phyloP scores from a whole-genome alignment of 2,888 invertebrate species.

The Leptopilina myrica region DNA sequence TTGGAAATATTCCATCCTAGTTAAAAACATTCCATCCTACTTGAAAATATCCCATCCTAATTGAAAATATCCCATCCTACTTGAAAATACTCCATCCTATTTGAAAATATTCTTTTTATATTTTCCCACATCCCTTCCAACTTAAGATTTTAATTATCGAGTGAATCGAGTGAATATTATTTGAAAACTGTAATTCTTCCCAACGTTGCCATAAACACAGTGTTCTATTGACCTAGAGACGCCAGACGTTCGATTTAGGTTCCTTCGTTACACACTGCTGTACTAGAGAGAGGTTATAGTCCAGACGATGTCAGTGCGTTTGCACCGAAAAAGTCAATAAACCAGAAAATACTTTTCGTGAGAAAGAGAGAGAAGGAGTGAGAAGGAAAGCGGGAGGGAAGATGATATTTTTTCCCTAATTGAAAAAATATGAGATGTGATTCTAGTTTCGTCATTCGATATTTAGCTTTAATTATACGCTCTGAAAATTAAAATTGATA shows the following conservation, averaged over 20 bases:
- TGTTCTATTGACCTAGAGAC: conserved; percentile 39
- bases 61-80: too few relatives aligned
- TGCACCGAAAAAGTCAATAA: conserved; percentile 27
- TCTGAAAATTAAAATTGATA: background rate
- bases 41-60: too few relatives aligned
- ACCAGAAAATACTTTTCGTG: conserved; percentile 26
- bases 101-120: background rate
- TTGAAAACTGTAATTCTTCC: background rate
- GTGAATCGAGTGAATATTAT: background rate
- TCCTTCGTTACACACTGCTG: conserved; percentile 9
- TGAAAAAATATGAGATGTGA: conserved; percentile 2
- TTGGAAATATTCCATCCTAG: too few relatives aligned
- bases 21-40: too few relatives aligned
- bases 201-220: conserved; percentile 23
- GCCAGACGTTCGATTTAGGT: conserved; percentile 38
- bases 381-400: background rate
- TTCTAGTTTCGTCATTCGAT: conserved; percentile 28
- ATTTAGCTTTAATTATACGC: conserved; percentile 20
- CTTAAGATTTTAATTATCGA: too few relatives aligned
- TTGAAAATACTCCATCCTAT: too few relatives aligned
- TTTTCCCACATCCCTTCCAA: too few relatives aligned
- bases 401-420: background rate
- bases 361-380: background rate
- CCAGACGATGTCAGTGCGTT: conserved; percentile 24
- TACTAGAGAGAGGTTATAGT: conserved; percentile 10